Conservation (phyloP, 2,113 vertebrate genomes). For the Greenwoodochromis staneri region DNA sequence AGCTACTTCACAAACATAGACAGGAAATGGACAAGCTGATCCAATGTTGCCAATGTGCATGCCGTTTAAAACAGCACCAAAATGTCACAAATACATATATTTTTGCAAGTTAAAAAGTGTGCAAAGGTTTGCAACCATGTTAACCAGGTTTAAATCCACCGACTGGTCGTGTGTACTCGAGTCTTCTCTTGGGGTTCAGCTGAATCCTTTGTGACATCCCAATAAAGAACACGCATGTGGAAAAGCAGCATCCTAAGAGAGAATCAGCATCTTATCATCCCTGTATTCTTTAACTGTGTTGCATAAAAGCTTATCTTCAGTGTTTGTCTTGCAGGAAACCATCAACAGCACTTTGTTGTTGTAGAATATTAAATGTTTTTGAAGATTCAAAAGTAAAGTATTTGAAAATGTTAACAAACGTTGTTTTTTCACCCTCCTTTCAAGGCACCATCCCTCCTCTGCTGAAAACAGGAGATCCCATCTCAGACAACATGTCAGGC, state of each 20-base stretch:
- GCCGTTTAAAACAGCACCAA: not conserved
- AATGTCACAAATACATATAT: not conserved
- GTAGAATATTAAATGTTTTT: not conserved
- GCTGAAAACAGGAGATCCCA: conserved; percentile 88
- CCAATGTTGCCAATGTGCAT: not conserved
- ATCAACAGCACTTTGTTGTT: not conserved
- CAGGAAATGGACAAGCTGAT: not conserved
- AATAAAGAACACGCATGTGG: not conserved
- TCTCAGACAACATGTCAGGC: conserved; percentile 86
- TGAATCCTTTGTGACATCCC: not conserved
- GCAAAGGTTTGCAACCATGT: not conserved
- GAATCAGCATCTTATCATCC: not conserved
- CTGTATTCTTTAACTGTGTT: not conserved
- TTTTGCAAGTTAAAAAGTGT: not conserved
- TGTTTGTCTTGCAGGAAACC: not conserved
- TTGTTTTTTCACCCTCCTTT: not conserved
- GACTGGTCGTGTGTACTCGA: not conserved
- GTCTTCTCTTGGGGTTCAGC: not conserved
- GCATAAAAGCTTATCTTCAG: not conserved
- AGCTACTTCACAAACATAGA: not conserved
- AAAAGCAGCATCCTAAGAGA: not conserved
- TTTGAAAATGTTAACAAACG: not conserved
- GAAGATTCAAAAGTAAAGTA: not conserved
- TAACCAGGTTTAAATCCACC: not conserved
- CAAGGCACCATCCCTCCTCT: conserved; percentile 95